Conservation (phyloP, 2,113 vertebrate species). For the Hemiprocne comata region DNA sequence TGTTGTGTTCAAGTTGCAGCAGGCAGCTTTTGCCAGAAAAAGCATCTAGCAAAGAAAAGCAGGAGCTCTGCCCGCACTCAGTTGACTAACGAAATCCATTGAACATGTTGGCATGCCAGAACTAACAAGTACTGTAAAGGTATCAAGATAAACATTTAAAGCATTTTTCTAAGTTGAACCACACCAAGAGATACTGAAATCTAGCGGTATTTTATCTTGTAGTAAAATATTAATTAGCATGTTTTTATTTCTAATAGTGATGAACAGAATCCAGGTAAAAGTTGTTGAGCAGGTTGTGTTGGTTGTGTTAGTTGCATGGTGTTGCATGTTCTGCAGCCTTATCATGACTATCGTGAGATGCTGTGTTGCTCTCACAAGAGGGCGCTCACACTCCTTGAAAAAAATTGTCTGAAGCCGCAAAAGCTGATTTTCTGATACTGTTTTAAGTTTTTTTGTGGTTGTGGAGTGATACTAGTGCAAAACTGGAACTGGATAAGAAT, state of each 20-base stretch:
- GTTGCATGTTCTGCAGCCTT: rapidly evolving
- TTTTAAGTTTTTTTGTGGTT: background rate
- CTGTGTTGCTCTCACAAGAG: background rate
- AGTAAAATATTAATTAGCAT: background rate
- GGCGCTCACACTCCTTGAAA: background rate
- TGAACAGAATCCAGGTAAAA: background rate
- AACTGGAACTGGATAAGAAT: background rate
- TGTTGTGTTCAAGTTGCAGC: background rate
- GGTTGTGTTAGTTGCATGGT: background rate
- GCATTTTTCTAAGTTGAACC: background rate
- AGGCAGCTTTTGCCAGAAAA: background rate
- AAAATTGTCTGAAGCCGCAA: rapidly evolving
- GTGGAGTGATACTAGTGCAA: background rate
- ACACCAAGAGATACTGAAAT: background rate
- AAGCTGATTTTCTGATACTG: background rate
- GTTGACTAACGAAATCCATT: background rate
- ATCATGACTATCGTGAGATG: background rate
- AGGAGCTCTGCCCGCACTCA: background rate
- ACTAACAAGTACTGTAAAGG: background rate
- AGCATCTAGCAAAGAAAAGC: background rate
- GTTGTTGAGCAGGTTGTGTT: background rate
- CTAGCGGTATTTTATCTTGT: background rate
- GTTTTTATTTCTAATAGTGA: background rate
- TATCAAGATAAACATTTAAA: background rate
- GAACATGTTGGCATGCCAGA: background rate